Conservation (phyloP, 2,888 invertebrate genomes). For the Pachliopta kotzebuea region DNA sequence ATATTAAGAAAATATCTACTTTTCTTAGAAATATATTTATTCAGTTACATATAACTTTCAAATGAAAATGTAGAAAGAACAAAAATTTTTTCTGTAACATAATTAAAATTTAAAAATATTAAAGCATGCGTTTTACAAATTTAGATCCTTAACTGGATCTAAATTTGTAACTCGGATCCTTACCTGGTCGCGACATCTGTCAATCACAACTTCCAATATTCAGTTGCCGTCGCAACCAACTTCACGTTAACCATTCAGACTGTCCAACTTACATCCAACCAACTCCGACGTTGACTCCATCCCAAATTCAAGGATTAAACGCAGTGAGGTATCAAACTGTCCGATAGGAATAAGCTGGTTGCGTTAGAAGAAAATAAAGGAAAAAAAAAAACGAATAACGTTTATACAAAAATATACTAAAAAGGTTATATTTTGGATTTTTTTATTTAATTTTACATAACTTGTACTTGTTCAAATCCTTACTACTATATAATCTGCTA, state of each 20-base stretch:
- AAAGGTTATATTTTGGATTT: background rate
- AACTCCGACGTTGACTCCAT: constrained; percentile 60
- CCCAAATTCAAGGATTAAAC: constrained; percentile 67
- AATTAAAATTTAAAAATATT: background rate
- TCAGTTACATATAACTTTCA: no score
- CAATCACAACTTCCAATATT: constrained; percentile 32
- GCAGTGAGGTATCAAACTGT: constrained; percentile 54
- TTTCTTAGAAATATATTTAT: no score
- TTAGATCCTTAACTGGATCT: background rate
- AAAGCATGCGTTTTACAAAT: background rate
- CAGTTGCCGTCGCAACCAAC: constrained; percentile 43
- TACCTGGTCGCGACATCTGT: constrained; percentile 30
- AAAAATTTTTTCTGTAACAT: no score
- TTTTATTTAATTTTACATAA: background rate
- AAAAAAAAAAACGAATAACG: constrained; percentile 44
- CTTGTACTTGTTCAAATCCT: background rate
- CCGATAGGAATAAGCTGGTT: constrained; percentile 46
- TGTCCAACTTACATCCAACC: constrained; percentile 55
- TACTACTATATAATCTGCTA: no score
- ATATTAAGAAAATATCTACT: no score
- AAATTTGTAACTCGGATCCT: constrained; percentile 12
- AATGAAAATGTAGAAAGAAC: no score
- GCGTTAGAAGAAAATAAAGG: constrained; percentile 51
- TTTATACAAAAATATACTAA: constrained; percentile 30
- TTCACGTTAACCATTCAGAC: constrained; percentile 50